These are phyloP conservation scores for Tetranychus cinnabarinus DNA, from an alignment of 1,140 invertebrate genomes.

Conservation along the genomic window DNA sequence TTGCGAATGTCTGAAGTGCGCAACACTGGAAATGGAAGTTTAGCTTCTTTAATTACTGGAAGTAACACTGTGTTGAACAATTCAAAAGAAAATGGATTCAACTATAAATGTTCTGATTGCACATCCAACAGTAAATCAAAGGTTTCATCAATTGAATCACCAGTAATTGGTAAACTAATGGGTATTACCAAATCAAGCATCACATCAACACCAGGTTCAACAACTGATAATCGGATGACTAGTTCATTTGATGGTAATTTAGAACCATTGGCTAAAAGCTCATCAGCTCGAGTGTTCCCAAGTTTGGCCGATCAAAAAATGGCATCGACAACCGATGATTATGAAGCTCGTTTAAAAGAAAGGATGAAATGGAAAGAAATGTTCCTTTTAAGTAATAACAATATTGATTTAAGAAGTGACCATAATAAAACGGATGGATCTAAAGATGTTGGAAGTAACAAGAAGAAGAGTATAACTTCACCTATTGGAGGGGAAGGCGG, in stretches of 20 bases:
- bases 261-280: background rate
- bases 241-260: background rate
- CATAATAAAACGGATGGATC: background rate
- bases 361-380: slow-evolving; percentile 3
- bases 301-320: background rate
- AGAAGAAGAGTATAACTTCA: no score
- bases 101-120: background rate
- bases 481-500: background rate
- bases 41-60: background rate
- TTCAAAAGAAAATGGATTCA: background rate
- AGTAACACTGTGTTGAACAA: background rate
- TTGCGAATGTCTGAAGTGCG: slow-evolving; percentile 27
- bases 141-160: background rate
- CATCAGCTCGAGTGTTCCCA: background rate
- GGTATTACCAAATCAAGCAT: background rate
- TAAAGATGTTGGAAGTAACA: background rate
- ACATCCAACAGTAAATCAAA: background rate
- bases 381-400: slow-evolving; percentile 1
- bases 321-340: background rate
- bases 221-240: background rate
- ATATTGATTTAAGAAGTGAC: background rate
- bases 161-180: background rate
- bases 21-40: background rate
- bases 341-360: slow-evolving; percentile 1
- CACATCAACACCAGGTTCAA: background rate